Percentiles rank a stretch among this genome's conserved stretches.
Conservation (phyloP, 1,140 invertebrate genomes). For the Myzus persicae region DNA sequence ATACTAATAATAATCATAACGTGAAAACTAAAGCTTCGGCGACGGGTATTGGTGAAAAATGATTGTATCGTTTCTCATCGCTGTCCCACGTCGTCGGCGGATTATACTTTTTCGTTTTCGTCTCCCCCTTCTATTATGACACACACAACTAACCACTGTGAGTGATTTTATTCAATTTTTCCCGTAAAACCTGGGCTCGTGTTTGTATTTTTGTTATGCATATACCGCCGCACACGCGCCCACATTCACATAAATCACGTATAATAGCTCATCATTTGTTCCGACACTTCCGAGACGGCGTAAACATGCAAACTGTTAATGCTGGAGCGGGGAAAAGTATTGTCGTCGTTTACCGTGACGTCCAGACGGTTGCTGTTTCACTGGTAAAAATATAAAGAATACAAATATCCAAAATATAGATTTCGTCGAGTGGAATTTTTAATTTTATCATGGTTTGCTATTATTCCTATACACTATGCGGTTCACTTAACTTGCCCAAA, state of each 20-base stretch:
- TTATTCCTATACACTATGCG: no score
- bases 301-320: background rate
- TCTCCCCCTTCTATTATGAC: background rate
- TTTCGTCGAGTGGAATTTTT: background rate
- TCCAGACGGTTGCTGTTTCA: background rate
- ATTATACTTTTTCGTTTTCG: background rate
- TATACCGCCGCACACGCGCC: background rate
- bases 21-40: background rate
- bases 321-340: background rate
- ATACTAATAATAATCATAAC: background rate
- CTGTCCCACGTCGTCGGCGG: background rate
- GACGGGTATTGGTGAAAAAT: constrained; percentile 28
- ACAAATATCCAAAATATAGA: background rate
- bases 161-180: background rate
- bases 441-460: background rate
- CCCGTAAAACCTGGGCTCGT: background rate
- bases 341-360: background rate
- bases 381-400: background rate
- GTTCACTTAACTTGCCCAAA: no score
- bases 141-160: background rate
- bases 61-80: constrained; percentile 10
- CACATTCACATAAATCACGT: background rate
- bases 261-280: constrained; percentile 23
- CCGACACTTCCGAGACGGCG: background rate
- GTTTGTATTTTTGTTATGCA: background rate